Evolutionary conservation across 1,140 invertebrate species (phyloP).

Genomic region (Drosophila malerkotliana): DNA sequence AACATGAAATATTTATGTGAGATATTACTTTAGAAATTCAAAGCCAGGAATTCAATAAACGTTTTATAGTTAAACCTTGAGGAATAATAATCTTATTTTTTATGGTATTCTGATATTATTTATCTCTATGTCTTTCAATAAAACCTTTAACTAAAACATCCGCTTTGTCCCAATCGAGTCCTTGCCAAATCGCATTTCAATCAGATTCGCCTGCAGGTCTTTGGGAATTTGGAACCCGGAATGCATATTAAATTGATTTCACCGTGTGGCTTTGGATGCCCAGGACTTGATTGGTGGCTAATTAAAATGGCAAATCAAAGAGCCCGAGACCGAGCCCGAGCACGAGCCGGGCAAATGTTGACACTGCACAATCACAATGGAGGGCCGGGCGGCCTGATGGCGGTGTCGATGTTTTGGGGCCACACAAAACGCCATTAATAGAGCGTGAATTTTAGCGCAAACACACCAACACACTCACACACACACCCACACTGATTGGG

Average conservation of each 20-base stretch:
- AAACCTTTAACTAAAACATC: no score
- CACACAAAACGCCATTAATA: conserved; percentile 63
- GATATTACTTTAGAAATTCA: not conserved
- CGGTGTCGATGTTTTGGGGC: conserved; percentile 26
- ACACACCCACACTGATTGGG: not conserved
- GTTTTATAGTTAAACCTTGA: no score
- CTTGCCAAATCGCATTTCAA: not conserved
- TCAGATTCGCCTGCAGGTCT: not conserved
- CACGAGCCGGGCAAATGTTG: conserved; percentile 57
- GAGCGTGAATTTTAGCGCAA: conserved; percentile 81
- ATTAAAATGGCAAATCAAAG: conserved; percentile 76
- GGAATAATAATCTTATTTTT: no score
- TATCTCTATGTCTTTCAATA: no score
- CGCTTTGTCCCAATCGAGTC: not conserved
- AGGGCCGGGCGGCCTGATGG: conserved; percentile 13
- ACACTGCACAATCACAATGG: conserved; percentile 58
- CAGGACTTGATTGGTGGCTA: conserved; percentile 66
- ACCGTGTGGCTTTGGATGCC: conserved; percentile 1
- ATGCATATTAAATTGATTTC: conserved; percentile 6
- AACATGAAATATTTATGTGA: conserved; percentile 15
- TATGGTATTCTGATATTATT: no score
- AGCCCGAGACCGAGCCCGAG: conserved; percentile 1
- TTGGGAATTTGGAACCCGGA: not conserved
- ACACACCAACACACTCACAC: conserved; percentile 27
- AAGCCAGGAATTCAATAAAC: not conserved